These are phyloP conservation scores for Cygnus olor DNA, from an alignment of 2,797 vertebrate genomes.

Conservation along the genomic window DNA sequence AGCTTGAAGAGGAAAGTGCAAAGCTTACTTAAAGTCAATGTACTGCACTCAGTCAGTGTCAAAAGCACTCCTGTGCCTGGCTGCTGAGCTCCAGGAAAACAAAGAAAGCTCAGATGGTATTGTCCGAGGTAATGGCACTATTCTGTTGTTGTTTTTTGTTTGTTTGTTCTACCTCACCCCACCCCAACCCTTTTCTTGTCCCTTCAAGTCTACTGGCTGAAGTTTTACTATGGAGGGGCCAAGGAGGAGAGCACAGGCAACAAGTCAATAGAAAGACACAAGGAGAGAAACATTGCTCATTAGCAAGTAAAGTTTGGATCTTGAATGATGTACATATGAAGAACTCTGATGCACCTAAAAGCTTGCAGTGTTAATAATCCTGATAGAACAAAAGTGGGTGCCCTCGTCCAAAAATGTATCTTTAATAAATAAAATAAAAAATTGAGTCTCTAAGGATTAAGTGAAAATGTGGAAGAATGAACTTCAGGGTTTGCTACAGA, in stretches of 20 bases:
- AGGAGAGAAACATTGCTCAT: not conserved
- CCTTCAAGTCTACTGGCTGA: not conserved
- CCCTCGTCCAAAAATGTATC: not conserved
- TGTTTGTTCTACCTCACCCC: too few relatives aligned
- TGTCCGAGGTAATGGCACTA: not conserved
- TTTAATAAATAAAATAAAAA: not conserved
- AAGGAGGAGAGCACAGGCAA: not conserved
- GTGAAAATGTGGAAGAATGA: not conserved
- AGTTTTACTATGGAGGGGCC: not conserved
- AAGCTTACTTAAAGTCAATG: fast-evolving
- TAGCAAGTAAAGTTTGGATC: not conserved
- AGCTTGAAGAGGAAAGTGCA: not conserved
- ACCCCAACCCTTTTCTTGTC: not conserved
- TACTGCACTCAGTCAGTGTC: not conserved
- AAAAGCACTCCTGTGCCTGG: not conserved
- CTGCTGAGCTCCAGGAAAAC: not conserved
- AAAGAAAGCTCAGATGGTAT: not conserved
- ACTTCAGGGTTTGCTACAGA: not conserved
- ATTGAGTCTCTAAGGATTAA: not conserved
- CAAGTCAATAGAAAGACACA: not conserved
- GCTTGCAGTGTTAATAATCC: not conserved
- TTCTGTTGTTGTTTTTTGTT: fast-evolving
- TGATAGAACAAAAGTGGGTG: not conserved
- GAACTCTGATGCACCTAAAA: not conserved
- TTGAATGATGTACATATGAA: not conserved